Conservation (phyloP, 1,140 invertebrate species). For the Bombus waltoni region DNA sequence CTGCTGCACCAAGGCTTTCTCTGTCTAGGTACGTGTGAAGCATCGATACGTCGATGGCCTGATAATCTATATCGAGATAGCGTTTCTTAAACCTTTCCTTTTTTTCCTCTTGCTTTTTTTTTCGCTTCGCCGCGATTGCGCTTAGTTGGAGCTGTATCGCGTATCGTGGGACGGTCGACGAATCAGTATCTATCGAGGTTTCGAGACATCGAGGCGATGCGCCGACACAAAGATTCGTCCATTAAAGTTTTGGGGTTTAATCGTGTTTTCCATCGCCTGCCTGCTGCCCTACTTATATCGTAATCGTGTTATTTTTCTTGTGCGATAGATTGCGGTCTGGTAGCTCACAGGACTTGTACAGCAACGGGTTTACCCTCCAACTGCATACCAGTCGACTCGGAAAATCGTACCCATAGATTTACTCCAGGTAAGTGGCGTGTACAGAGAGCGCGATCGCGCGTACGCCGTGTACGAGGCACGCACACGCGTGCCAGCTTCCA, state of each 20-base stretch:
- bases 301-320: conserved; percentile 23
- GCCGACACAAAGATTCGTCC: not conserved
- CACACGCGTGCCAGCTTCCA: not conserved
- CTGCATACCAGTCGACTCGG: conserved; percentile 75
- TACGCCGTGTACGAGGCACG: not conserved
- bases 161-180: not conserved
- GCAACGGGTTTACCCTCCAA: conserved; percentile 85
- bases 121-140: not conserved
- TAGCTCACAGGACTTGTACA: conserved; percentile 88
- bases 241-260: not conserved
- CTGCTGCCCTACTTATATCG: not conserved
- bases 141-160: not conserved
- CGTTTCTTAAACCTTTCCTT: not conserved
- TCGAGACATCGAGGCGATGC: not conserved
- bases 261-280: not conserved
- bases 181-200: not conserved
- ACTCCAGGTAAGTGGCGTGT: conserved; percentile 74
- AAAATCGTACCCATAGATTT: conserved; percentile 75
- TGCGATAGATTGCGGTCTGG: conserved; percentile 86
- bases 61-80: not conserved
- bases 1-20: conserved; percentile 89
- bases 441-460: not conserved
- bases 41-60: not conserved
- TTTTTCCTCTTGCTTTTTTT: not conserved
- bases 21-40: conserved; percentile 86